Base-by-base conservation (phyloP, 2,797 vertebrate species). In the Eidolon dupreanum region DNA sequence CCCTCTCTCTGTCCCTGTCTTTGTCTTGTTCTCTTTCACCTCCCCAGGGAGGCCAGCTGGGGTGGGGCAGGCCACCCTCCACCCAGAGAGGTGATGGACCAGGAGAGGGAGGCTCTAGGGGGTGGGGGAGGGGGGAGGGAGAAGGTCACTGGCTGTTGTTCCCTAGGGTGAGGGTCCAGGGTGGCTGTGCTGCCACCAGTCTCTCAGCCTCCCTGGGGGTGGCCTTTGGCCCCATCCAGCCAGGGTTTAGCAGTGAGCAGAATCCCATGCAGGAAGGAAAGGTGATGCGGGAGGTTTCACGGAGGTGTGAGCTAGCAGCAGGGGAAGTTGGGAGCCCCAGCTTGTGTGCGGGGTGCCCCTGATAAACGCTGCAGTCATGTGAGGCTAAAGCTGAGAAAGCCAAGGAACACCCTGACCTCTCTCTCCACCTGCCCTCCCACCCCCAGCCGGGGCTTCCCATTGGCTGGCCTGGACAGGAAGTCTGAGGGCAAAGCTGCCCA, bases 231-330 rank as follows among this genome's bases (percentile, higher is more conserved):
- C 26, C 41, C 70, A 1, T 0, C 1, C 8, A 3, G 33, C 31
- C 2, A 0, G 12, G 38, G n/a, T 36, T 16, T 33, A 6, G 6
- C 6, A 2, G 36, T 53, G 3, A 19, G 43, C 55, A 17, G 63
- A 11, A 11, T 5, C 33, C 31, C 33, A 8, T 0, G 51, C 31
- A 2, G 46, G 11, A n/a, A 16, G 17, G 31, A 7, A 74, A 8
- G 2, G 9, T 24, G 31, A 17, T 0, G 0, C 3, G 0, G 51
- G 12, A 43, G 5, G 5, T 20, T 15, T 19, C 26, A 12, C 26
- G 22, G 75, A 53, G 28, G 16, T 12, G 28, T 33, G 59, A 65
- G 33, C 41, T 0, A 9, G 22, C 70, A 9, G 19, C 12, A 1
- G 2, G 5, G n/a, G 51, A 26, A n/a, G 53, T 15, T 16, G 28